Evolutionary conservation across 1,140 invertebrate genomes (phyloP).

Genomic region (Cydia amplana): DNA sequence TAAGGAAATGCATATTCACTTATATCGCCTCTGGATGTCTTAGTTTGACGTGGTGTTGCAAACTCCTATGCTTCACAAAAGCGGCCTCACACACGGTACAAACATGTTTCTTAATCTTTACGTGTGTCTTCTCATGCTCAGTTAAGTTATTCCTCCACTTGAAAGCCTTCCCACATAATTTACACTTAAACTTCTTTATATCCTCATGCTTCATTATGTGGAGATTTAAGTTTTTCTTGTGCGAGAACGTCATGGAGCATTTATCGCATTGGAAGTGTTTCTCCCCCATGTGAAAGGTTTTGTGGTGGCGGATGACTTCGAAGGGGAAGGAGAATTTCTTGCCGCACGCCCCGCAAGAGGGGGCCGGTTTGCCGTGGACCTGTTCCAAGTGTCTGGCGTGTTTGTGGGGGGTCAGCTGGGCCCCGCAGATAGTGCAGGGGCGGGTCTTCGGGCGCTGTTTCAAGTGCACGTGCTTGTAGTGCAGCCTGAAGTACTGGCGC

Average conservation of each 20-base stretch:
- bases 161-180: slow-evolving; percentile 59
- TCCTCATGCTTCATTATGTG: slow-evolving; percentile 67
- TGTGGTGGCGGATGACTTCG: slow-evolving; percentile 8
- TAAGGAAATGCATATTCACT: not conserved
- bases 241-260: slow-evolving; percentile 27
- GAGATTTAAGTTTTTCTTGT: slow-evolving; percentile 45
- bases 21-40: slow-evolving; percentile 23
- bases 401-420: not conserved
- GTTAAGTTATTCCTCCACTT: slow-evolving; percentile 35
- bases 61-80: slow-evolving; percentile 69
- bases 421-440: slow-evolving; percentile 24
- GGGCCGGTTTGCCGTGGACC: slow-evolving; percentile 25
- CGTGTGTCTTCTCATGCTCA: slow-evolving; percentile 68
- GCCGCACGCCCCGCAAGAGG: slow-evolving; percentile 28
- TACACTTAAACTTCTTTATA: slow-evolving; percentile 69
- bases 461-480: not conserved
- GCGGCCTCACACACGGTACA: slow-evolving; percentile 80
- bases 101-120: slow-evolving; percentile 79
- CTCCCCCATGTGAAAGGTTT: slow-evolving; percentile 27
- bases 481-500: slow-evolving; percentile 15
- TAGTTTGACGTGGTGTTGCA: slow-evolving; percentile 32
- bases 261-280: slow-evolving; percentile 24
- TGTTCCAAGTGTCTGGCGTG: slow-evolving; percentile 22
- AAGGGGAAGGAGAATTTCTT: slow-evolving; percentile 19
- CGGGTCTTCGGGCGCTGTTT: not conserved